Evolutionary conservation across 1,140 invertebrate genomes (phyloP).

Genomic region (Maconellicoccus hirsutus): DNA sequence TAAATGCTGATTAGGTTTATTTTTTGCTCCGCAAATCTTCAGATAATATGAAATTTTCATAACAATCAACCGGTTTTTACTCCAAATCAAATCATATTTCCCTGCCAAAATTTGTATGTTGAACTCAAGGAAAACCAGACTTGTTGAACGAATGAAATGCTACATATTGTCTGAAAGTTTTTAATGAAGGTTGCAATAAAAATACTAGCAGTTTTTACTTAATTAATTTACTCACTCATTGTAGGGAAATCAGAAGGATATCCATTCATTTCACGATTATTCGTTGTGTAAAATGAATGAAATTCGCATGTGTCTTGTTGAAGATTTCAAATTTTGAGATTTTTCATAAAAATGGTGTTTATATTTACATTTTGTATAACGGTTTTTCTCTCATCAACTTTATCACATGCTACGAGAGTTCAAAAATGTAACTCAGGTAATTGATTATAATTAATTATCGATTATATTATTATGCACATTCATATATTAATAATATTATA

Average conservation of each 20-base stretch:
- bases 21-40: background rate
- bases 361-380: background rate
- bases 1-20: no score
- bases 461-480: no score
- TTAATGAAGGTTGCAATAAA: conserved; percentile 9
- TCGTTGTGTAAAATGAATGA: background rate
- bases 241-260: background rate
- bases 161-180: background rate
- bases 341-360: background rate
- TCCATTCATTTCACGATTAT: background rate
- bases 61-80: background rate
- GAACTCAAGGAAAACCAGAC: background rate
- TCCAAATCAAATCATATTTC: background rate
- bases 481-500: no score
- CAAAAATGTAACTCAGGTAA: background rate
- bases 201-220: background rate
- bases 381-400: background rate
- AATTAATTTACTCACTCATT: background rate
- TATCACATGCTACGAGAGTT: background rate
- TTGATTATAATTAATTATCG: no score
- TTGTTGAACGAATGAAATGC: background rate
- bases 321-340: background rate
- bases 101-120: background rate
- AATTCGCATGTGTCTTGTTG: background rate
- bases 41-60: background rate